Evolutionary conservation across 2,888 invertebrate species (phyloP), one percentile per base, ranked within the genome.

Genomic region (Ophonus ardosiacus): DNA sequence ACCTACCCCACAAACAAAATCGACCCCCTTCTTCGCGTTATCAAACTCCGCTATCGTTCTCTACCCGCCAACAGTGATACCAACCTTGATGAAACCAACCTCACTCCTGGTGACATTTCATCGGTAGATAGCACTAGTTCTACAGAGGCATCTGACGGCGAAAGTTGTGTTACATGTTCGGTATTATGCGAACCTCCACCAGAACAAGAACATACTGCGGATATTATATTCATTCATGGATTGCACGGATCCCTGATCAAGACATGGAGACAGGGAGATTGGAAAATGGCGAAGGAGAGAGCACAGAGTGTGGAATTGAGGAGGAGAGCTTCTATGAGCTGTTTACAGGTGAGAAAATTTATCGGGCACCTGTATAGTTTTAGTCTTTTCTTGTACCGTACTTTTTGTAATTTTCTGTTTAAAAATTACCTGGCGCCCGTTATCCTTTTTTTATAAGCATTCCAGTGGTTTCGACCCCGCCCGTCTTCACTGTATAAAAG

Each of bases 151-250:
- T 18, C 40, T 21, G 31, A 68, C 17, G 89, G 90, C 0, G 92
- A 92, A 87, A 89, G 89, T 86, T 90, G 90, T 38, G 92, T 92
- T 0, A 90, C 90, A 17, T 90, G 91, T 86, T 86, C 88, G 15
- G 90, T 92, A 3, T 87, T 92, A 13, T 88, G 88, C 78, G 88
- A 90, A 86, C 92, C 92, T 17, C 82, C 86, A 15, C 63, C 76
- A n/a, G 86, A 86, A 15, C 86, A 85, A 18, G 13, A n/a, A 8
- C 57, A 68, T 17, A 86, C 86, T 5, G 93, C 93, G 1, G 97
- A 98, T 89, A 94, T 97, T 21, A 94, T 98, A 18, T 96, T 98
- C 88, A 94, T 97, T 0, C 97, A 98, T 89, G 97, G 97, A 3
- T 91, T 96, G 0, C 94, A 95, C 88, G 96, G 96, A 0, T 97